Conservation (phyloP, 37 sponge, comb jelly and placozoan genomes). For the Tethya wilhelma region DNA sequence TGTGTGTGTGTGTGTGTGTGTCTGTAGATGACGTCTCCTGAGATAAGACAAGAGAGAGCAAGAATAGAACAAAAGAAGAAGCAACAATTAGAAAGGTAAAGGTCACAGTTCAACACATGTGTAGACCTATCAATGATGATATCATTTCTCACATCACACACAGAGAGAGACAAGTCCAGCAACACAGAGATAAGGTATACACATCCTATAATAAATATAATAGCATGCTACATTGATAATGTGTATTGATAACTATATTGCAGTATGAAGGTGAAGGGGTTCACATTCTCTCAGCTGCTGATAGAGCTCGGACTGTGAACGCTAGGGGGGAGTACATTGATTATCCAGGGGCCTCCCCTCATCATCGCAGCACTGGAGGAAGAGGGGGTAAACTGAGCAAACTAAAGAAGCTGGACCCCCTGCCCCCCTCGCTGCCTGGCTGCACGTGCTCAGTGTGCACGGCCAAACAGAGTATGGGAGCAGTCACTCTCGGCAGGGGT, state of each 20-base stretch:
- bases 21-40: conserved; percentile 70
- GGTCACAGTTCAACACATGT: not conserved
- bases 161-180: conserved; percentile 51
- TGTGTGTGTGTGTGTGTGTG: conserved; percentile 25
- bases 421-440: conserved; percentile 82
- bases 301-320: conserved; percentile 73
- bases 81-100: conserved; percentile 40
- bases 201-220: not conserved
- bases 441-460: conserved; percentile 88
- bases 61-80: conserved; percentile 19
- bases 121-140: not conserved
- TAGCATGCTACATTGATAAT: not conserved
- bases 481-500: conserved; percentile 45
- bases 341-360: conserved; percentile 25
- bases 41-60: conserved; percentile 66
- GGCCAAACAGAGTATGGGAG: conserved; percentile 76
- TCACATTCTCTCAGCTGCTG: conserved; percentile 45
- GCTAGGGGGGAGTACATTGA: conserved; percentile 78
- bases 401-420: conserved; percentile 25
- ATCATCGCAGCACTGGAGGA: not conserved
- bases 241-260: not conserved
- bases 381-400: not conserved
- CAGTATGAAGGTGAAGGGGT: conserved; percentile 1
- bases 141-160: not conserved
- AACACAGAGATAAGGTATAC: conserved; percentile 40